Evolutionary conservation across 2,113 vertebrate genomes (phyloP).

Genomic region (Procavia capensis): DNA sequence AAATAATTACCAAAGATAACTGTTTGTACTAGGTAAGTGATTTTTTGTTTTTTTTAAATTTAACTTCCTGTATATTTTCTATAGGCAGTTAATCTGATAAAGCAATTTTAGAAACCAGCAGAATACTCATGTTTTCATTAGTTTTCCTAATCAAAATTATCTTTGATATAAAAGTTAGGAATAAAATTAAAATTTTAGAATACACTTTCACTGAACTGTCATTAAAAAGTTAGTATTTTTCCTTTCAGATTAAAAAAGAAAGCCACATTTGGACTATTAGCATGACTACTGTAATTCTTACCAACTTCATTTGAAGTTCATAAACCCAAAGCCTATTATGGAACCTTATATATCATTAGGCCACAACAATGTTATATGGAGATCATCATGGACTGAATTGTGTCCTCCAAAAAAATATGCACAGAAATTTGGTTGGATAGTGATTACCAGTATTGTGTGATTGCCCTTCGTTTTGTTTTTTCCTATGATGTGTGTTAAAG

Average conservation of each 20-base stretch:
- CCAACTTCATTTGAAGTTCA: neutral
- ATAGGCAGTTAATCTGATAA: slow-evolving; percentile 22
- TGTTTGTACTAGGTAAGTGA: neutral
- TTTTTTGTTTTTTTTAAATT: slow-evolving; percentile 45
- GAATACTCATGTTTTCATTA: slow-evolving; percentile 5
- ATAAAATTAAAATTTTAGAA: slow-evolving; percentile 47
- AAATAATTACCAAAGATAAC: neutral
- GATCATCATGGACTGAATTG: too few species aligned
- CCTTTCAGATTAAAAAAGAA: neutral
- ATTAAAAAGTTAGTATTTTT: slow-evolving; percentile 29
- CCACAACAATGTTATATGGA: neutral
- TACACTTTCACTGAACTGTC: neutral
- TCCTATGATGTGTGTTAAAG: too few species aligned
- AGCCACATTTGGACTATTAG: neutral
- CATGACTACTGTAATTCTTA: neutral
- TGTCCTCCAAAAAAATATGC: too few species aligned
- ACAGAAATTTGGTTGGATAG: too few species aligned
- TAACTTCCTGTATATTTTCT: slow-evolving; percentile 48
- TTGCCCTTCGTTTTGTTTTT: too few species aligned
- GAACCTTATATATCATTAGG: neutral
- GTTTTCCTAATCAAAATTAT: slow-evolving; percentile 49
- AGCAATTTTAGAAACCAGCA: slow-evolving; percentile 33
- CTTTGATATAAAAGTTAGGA: slow-evolving; percentile 15
- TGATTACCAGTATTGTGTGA: too few species aligned
- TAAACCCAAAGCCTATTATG: neutral